These are phyloP conservation scores for Galemys pyrenaicus DNA, from an alignment of 2,113 vertebrate genomes.

Conservation along the genomic window DNA sequence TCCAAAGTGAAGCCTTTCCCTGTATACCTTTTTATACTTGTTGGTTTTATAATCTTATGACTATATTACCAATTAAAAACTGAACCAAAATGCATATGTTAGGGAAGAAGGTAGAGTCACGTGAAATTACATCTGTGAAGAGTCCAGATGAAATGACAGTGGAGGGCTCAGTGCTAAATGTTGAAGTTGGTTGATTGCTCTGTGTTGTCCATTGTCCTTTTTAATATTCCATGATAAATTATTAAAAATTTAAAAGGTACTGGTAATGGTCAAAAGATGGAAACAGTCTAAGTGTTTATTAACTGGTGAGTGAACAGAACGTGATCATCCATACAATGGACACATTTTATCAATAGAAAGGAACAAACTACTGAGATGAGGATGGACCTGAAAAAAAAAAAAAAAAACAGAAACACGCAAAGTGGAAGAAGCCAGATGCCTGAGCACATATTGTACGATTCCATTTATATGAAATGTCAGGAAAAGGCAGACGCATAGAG, in stretches of 20 bases:
- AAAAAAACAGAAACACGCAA: too few relatives aligned
- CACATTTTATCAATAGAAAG: background rate
- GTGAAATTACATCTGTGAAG: background rate
- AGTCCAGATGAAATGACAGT: background rate
- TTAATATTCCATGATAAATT: constrained; percentile 3
- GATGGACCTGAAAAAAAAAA: background rate
- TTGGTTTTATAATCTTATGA: constrained; percentile 25
- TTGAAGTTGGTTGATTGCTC: background rate
- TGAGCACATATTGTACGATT: background rate
- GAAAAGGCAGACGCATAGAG: background rate
- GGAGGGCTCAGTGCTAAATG: background rate
- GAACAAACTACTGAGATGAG: background rate
- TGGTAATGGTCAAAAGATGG: background rate
- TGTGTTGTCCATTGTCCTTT: background rate
- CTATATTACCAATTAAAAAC: background rate
- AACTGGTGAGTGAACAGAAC: background rate
- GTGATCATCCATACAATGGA: background rate
- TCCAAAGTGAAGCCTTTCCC: background rate
- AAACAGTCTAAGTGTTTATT: constrained; percentile 17
- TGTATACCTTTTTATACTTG: background rate
- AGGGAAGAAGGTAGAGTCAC: background rate
- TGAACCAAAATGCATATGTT: background rate
- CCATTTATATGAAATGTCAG: background rate
- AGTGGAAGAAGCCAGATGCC: background rate
- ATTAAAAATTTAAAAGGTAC: background rate